These are phyloP conservation scores for Achatina immaculata DNA, from an alignment of 1,140 invertebrate species.

Conservation along the genomic window DNA sequence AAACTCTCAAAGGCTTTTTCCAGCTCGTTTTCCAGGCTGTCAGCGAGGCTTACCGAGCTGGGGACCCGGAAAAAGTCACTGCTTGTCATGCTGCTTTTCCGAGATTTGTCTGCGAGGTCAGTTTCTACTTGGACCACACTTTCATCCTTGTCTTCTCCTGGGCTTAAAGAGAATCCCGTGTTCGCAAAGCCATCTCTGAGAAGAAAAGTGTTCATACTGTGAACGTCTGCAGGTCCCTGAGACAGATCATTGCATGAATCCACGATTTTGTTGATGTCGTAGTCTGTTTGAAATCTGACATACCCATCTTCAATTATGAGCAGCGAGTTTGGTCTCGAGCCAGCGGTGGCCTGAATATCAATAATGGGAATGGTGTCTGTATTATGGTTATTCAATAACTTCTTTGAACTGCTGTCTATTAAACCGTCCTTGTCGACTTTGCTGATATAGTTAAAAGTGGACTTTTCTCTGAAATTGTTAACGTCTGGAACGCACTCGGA, in stretches of 20 bases:
- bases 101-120: conserved; percentile 13
- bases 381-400: neutral
- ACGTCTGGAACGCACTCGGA: neutral
- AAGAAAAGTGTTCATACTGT: conserved; percentile 20
- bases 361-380: conserved; percentile 8
- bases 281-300: conserved; percentile 45
- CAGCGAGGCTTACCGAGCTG: conserved; percentile 45
- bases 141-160: neutral
- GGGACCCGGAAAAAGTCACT: conserved; percentile 43
- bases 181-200: conserved; percentile 24
- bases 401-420: conserved; percentile 6
- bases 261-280: conserved; percentile 35
- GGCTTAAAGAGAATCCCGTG: neutral
- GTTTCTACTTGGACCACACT: neutral
- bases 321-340: conserved; percentile 36
- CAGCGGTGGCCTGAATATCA: too few species aligned
- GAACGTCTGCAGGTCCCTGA: neutral
- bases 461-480: neutral
- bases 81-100: conserved; percentile 46
- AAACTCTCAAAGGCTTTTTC: conserved; percentile 46
- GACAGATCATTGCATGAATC: neutral
- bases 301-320: conserved; percentile 46
- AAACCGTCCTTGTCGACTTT: neutral
- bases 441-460: neutral
- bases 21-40: conserved; percentile 48